Base-by-base conservation (phyloP, 2,888 invertebrate species). In the Steinernema hermaphroditum region DNA sequence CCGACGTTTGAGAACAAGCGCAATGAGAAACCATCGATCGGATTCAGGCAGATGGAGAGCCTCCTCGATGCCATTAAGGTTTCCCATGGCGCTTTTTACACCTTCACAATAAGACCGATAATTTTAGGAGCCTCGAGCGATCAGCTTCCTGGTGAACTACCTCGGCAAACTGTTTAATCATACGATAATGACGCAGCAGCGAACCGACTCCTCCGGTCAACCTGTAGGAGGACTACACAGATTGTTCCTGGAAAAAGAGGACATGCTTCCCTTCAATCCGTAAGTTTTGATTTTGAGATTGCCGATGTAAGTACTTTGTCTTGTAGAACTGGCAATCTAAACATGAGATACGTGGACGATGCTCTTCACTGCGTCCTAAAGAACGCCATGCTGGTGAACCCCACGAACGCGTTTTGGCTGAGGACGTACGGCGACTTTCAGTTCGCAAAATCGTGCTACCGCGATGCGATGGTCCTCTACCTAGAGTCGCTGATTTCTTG, bases 361-460 rank as follows among this genome's bases (percentile, higher is more conserved):
- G 68, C 70, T 9, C 44, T 76, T 50, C 70, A 72, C n/a, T 50
- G 57, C 8, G 44, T 76, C 12, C 57, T 71, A 8, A 41, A 29
- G 22, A 76, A 76, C 44, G 72, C 76, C 16, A 50, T 70, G 24
- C 32, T 73, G 27, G 76, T 73, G 14, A 49, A 72, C 34, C 72
- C 76, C 22, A 69, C 76, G 19, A 69, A 76, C 29, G 32, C 49
- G 2, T 50, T 46, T 8, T 76, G 75, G 75, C 41, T 76, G 37
- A 41, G 75, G 9, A 71, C 68, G 27, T 27, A 46, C 27, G 76
- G 72, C n/a, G 76, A 76, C 49, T 76, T 41, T 37, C 32, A 73
- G 2, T 76, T 75, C 34, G 54, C 54, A 6, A 54, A 54, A 24
- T 27, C 22, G 4, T 22, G n/a, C 54, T 54, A 54, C 27, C 54